Base-by-base conservation (phyloP, 2,888 invertebrate genomes). In the Deroplatys truncata region DNA sequence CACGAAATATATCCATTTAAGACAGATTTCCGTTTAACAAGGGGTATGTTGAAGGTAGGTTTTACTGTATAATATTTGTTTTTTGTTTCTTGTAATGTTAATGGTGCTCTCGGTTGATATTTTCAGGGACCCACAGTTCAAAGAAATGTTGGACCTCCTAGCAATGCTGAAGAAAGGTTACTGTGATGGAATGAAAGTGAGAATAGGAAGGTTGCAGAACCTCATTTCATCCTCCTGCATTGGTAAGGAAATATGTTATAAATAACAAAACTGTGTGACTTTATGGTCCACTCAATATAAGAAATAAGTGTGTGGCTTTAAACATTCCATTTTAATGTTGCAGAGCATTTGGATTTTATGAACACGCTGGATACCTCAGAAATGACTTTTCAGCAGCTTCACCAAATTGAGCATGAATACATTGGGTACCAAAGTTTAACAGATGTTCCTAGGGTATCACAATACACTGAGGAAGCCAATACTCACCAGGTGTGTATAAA, bases 141-240 rank as follows among this genome's bases (percentile, higher is more conserved):
- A 98, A 92, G 98, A 99, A 94, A 98, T 99, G 97, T 94, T 99
- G 28, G 98, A 99, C 93, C 94, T 99, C 89, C 95, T 99, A 92
- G 98, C 99, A 13, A 98, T 98, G 97, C 94, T 99, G 88, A 99
- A 99, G 94, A 98, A 98, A 93, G 99, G 99, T 2, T 97, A 98
- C 93, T 98, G 99, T 93, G 98, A 99, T 93, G 98, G 98, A 84
- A 97, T 99, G 92, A 98, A 99, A 94, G 98, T 99, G 86, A 96
- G 99, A 91, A 97, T 99, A 89, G 99, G 99, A 0, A 95, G 98
- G 35, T 94, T 98, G 90, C 98, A 99, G 95, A 99, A 99, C 94
- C 95, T 99, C 89, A 97, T 99, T 91, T 98, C 99, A n/a, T 98
- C 99, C 92, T 98, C 99, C 9, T 99, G 99, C 93, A 98, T 98